Percentiles rank a stretch among this genome's conserved stretches.
Evolutionary conservation across 2,888 invertebrate genomes (phyloP).

Genomic region (Papilio elwesi): DNA sequence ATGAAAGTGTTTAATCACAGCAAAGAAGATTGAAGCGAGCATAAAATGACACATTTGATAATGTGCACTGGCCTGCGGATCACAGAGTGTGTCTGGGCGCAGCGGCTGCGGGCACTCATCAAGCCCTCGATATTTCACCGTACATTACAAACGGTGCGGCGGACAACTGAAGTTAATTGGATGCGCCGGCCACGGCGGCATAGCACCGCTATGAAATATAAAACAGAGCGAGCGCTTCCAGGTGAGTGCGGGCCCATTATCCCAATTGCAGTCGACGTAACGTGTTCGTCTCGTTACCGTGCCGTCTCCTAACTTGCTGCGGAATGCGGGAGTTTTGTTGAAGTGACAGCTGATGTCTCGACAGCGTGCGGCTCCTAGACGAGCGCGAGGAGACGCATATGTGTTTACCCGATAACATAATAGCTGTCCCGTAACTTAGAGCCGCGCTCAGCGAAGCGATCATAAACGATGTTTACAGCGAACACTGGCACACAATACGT

Average conservation of each 20-base stretch:
- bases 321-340: constrained; percentile 53
- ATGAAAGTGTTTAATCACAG: constrained; percentile 12
- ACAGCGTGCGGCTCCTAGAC: constrained; percentile 47
- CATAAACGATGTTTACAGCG: constrained; percentile 40
- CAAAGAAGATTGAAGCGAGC: background rate
- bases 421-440: constrained; percentile 24
- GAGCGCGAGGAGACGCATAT: constrained; percentile 43
- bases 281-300: constrained; percentile 55
- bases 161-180: constrained; percentile 79
- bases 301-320: constrained; percentile 48
- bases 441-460: constrained; percentile 33
- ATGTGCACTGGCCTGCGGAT: constrained; percentile 52
- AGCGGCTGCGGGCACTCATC: constrained; percentile 59
- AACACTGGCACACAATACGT: constrained; percentile 68
- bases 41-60: constrained; percentile 38
- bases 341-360: constrained; percentile 60
- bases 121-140: constrained; percentile 74
- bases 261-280: constrained; percentile 52
- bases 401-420: constrained; percentile 41
- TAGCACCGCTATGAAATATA: constrained; percentile 70
- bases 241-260: constrained; percentile 58
- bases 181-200: constrained; percentile 65
- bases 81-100: constrained; percentile 59
- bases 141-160: constrained; percentile 70
- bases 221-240: constrained; percentile 57